These are phyloP conservation scores for Gallirallus australis DNA, from an alignment of 2,797 vertebrate species.

Conservation along the genomic window DNA sequence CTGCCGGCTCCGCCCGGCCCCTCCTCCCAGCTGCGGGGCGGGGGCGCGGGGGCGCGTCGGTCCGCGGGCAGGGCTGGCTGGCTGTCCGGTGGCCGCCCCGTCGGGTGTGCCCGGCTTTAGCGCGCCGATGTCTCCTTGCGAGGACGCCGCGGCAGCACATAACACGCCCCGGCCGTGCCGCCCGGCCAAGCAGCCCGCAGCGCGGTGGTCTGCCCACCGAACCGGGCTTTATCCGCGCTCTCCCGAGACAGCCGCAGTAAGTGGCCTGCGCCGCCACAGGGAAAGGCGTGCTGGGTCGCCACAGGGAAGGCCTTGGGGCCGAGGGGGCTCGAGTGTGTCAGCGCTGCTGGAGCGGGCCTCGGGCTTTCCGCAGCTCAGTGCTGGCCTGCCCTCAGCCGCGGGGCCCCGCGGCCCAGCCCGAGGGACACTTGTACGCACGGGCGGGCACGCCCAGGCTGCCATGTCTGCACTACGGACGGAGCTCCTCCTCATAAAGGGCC, in stretches of 20 bases:
- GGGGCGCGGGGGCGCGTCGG: too few relatives aligned
- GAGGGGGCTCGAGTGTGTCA: background rate
- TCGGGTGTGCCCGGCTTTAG: background rate
- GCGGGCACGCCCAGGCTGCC: background rate
- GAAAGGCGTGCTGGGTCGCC: background rate
- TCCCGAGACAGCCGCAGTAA: background rate
- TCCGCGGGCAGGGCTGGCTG: too few relatives aligned
- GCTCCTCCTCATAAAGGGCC: too few relatives aligned
- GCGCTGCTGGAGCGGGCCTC: too few relatives aligned
- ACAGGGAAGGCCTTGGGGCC: background rate
- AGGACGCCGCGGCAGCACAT: background rate
- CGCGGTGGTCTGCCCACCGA: background rate
- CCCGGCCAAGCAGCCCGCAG: background rate
- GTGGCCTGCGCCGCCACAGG: background rate
- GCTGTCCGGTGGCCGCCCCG: rapidly evolving
- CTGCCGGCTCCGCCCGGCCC: background rate
- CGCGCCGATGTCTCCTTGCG: background rate
- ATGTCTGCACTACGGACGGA: rapidly evolving
- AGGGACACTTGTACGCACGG: background rate
- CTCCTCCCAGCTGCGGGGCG: background rate
- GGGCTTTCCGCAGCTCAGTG: background rate
- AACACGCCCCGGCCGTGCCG: background rate
- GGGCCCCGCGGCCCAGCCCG: background rate
- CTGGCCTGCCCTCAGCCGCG: background rate
- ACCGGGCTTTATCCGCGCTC: background rate